phyloP scores from a whole-genome alignment of 2,888 invertebrate genomes.

The Drosophila nr. perissopoda region DNA sequence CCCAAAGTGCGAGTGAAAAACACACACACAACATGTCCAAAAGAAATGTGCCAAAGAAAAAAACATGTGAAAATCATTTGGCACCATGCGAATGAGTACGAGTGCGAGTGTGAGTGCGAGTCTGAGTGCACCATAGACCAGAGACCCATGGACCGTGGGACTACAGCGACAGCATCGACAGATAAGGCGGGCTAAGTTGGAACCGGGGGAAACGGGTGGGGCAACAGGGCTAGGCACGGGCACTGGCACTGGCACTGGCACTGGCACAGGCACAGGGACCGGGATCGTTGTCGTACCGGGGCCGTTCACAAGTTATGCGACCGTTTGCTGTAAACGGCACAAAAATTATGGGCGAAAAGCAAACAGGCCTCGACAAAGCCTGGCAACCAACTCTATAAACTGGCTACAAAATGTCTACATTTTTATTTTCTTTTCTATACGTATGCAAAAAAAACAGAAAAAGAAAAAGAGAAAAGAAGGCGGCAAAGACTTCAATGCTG shows the following conservation, averaged over 20 bases:
- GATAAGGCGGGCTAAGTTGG: constrained; percentile 54
- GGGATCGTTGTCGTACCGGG: constrained; percentile 21
- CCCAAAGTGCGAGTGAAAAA: constrained; percentile 40
- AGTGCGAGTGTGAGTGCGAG: neutral
- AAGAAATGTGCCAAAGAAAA: constrained; percentile 44
- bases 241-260: constrained; percentile 3
- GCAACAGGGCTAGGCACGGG: constrained; percentile 2
- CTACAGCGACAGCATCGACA: constrained; percentile 51
- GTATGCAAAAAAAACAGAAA: constrained; percentile 39
- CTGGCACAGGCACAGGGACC: neutral
- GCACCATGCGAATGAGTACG: constrained; percentile 54
- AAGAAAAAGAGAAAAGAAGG: constrained; percentile 45
- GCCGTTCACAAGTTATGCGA: constrained; percentile 66
- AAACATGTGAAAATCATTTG: constrained; percentile 78
- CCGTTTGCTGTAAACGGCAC: constrained; percentile 75
- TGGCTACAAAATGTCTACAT: constrained; percentile 74
- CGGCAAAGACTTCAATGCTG: constrained; percentile 34
- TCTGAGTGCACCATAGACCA: neutral
- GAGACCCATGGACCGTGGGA: constrained; percentile 43
- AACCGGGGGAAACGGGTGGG: neutral
- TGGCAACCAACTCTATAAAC: constrained; percentile 69
- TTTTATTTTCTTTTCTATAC: constrained; percentile 44
- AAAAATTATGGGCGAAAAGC: constrained; percentile 74
- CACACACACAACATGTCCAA: constrained; percentile 61
- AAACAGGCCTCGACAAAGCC: constrained; percentile 64